Evolutionary conservation across 2,113 vertebrate genomes (phyloP), one percentile per base, ranked within the genome.

Genomic region (Leptobrachium leishanense): DNA sequence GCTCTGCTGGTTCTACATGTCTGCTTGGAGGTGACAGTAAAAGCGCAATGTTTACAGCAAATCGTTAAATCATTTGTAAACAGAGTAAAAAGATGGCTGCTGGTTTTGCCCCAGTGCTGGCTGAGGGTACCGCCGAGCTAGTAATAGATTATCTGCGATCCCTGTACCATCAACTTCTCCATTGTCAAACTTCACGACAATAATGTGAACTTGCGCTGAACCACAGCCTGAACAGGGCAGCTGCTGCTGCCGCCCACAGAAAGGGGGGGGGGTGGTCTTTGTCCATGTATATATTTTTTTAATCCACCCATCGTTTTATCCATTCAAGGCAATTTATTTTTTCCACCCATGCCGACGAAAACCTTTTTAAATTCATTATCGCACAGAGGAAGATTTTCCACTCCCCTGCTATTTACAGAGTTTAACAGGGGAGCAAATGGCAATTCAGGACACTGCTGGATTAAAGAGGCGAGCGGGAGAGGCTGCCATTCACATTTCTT

Each of bases 331-430:
- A 5, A 65, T 65, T 2, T 43, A 42, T 68, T 68, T 68, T 42
- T 68, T 68, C 40, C 20, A 31, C 20, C 20, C 40, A 10, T 12
- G 65, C 42, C 20, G 70, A 3, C 55, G 20, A 43, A 50, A 72
- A 72, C 69, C 43, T 8, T 54, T 66, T 71, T 71, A 71, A 71
- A 53, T 31, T 54, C 46, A 71, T 54, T 39, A 71, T 72, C 70
- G 43, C 43, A 72, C 12, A n/a, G 31, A 57, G 53, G 31, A 55
- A n/a, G 70, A 57, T 57, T 72, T 72, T 72, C 50, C 70, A 55
- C 50, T 57, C 50, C 70, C 70, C 70, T 12, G 70, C 50, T 72
- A 72, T 40, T 72, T 54, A 72, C 70, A 72, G 46, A 57, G 70
- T 72, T 72, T 12, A 72, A 53, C 31, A 13, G 50, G 50, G 50